phyloP scores from a whole-genome alignment of 2,113 vertebrate species.

The Cyrtonyx montezumae region DNA sequence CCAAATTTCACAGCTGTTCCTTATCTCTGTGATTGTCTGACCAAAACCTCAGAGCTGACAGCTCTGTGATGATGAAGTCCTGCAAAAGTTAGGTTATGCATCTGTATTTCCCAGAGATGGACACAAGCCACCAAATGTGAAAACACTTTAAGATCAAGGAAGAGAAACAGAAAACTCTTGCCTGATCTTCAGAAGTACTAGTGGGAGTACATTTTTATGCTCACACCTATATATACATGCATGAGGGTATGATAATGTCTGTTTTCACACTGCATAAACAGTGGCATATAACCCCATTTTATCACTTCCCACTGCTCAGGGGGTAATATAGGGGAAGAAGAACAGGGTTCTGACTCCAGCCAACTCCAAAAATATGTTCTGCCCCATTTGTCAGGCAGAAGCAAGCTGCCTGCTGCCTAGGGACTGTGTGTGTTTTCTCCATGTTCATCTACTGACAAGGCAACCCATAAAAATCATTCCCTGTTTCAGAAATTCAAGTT shows the following conservation, averaged over 20 bases:
- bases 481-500: background rate
- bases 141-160: background rate
- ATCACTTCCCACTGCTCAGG: accelerated
- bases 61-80: background rate
- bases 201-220: background rate
- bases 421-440: background rate
- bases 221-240: background rate
- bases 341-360: background rate
- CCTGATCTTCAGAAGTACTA: background rate
- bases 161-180: background rate
- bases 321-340: background rate
- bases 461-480: background rate
- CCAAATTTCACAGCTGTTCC: conserved; percentile 32
- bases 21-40: background rate
- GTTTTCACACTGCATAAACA: background rate
- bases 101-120: background rate
- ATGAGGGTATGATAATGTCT: background rate
- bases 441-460: background rate
- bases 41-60: conserved; percentile 9
- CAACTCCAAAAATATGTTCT: background rate
- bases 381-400: background rate
- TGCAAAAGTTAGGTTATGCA: background rate
- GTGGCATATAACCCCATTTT: background rate
- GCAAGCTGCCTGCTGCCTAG: background rate
- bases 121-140: background rate